These are phyloP conservation scores for Lordiphosa mommai DNA, from an alignment of 1,140 invertebrate species.

Conservation along the genomic window DNA sequence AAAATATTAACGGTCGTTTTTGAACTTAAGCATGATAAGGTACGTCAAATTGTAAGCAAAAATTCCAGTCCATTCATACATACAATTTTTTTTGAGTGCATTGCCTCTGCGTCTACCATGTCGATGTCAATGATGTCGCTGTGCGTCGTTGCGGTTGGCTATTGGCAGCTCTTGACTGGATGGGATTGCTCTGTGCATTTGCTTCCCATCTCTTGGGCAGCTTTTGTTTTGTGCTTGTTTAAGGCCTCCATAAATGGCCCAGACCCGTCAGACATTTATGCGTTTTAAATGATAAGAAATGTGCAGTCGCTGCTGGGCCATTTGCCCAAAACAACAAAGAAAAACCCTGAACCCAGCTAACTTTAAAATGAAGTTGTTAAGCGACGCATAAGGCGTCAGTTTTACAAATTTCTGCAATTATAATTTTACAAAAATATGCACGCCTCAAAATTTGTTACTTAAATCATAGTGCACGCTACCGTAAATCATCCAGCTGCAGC, in stretches of 20 bases:
- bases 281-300: conserved; percentile 70
- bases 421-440: conserved; percentile 3
- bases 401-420: conserved; percentile 24
- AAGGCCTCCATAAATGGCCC: conserved; percentile 36
- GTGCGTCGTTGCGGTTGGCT: conserved; percentile 16
- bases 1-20: too few relatives aligned
- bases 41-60: too few relatives aligned
- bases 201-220: conserved; percentile 41
- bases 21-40: too few relatives aligned
- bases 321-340: not conserved
- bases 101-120: conserved; percentile 8
- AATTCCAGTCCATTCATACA: too few relatives aligned
- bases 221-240: conserved; percentile 19
- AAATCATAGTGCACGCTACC: conserved; percentile 54
- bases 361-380: too few relatives aligned
- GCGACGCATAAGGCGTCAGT: too few relatives aligned
- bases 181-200: conserved; percentile 61
- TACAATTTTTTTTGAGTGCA: conserved; percentile 15
- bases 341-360: not conserved
- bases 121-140: conserved; percentile 50
- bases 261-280: conserved; percentile 51
- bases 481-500: conserved; percentile 18
- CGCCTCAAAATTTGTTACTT: conserved; percentile 14
- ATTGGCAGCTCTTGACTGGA: conserved; percentile 52
- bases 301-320: conserved; percentile 35